Base-by-base conservation (phyloP, 2,888 invertebrate species). In the Onthophagus sagittarius region DNA sequence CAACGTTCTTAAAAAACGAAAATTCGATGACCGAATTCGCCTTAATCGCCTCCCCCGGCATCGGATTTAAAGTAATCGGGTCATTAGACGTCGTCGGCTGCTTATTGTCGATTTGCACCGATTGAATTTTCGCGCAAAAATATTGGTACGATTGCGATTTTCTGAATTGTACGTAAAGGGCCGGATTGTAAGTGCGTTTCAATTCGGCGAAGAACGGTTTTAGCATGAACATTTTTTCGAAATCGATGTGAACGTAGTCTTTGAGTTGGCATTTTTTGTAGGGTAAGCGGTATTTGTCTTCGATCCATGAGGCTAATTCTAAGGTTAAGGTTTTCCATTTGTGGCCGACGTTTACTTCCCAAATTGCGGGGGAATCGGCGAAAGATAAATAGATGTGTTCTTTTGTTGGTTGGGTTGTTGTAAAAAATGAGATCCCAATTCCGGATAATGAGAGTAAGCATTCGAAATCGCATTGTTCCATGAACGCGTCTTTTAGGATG, bases 201-300 rank as follows among this genome's bases (percentile, higher is more conserved):
- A 95, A 83, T 80, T 93, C 93, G 0, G 94, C 94, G 81, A 92
- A 94, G 84, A 94, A 94, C 0, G 95, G 95, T 82, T 94, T 94
- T 0, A 93, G 91, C 93, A 95, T 94, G 79, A 92, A 92, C 94
- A 95, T 94, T 83, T 92, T 93, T 70, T 90, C 90, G 77, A 95
- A 89, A 82, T 95, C 94, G 72, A 94, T 91, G 87, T 94, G 86
- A 6, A 94, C 89, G 82, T 92, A 93, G 81, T 94, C 93, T 82
- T 93, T 93, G 65, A 94, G 84, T 78, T 92, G 91, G 70, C 93
- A 93, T 80, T 90, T 91, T 79, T 90, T 90, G 77, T 90, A 89
- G 11, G 91, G 91, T 31, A 89, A 88, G 79, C 88, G 88, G 86
- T 92, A 94, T 80, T 93, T 92, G 77, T 94, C 93, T 83, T 95